Base-by-base conservation (phyloP, 2,888 invertebrate species). In the Epistrophella euchroma region DNA sequence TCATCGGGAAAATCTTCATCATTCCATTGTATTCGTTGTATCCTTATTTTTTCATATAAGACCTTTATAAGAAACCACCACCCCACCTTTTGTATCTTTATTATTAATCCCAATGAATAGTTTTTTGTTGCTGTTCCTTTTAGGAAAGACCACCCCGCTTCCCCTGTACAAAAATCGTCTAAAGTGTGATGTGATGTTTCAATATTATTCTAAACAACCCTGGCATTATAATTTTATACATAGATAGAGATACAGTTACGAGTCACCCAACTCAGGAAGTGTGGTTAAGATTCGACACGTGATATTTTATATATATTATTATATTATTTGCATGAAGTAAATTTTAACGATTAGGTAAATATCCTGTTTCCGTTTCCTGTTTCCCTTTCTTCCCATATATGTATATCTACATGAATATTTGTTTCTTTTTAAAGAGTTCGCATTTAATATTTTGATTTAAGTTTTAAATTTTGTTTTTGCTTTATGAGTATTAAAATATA, bases 251-350 rank as follows among this genome's bases (percentile, higher is more conserved):
- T 13, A n/a, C 10, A 64, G 3, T 15, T 2, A 7, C 60, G 40
- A 60, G 40, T 43, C 17, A 47, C 66, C 66, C 47, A 35, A 50
- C 45, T 58, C 76, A 76, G 64, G 62, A 76, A 72, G 72, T 86
- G 77, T 70, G 81, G 86, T 78, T 82, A 58, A 58, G 62, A 82
- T 86, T 86, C 86, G 74, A 82, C 81, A 86, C 50, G 52, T 68
- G 50, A 68, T 64, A 64, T 43, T 37, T 25, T 62, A 43, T 85
- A 75, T n/a, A 75, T 80, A 75, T 85, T 86, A 64, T 81, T 86
- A 50, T 75, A 43, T 78, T 79, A 72, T 78, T 71, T 68, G 64
- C 71, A 62, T 37, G 19, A 66, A 62, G 52, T 56, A 76, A 52
- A 75, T 68, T 76, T 72, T 79, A 64, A 72, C 64, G 52, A 78